A percentile compares a stretch with the other conserved stretches of the same genome.
Conservation (phyloP, 2,888 invertebrate genomes). For the Amiota minor region DNA sequence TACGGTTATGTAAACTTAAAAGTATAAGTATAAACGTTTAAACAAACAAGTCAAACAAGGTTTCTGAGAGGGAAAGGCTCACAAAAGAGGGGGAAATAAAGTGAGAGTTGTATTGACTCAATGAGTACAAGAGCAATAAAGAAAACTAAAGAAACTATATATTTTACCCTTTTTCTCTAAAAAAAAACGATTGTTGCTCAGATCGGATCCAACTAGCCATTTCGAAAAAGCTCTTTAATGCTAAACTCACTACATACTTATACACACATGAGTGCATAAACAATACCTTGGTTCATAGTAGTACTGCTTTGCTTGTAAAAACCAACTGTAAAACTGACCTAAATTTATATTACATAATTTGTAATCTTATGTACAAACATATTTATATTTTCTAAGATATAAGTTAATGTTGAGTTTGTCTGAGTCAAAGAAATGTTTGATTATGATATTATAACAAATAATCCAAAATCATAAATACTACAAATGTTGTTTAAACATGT, state of each 20-base stretch:
- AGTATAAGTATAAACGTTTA: not conserved
- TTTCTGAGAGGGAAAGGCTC: not conserved
- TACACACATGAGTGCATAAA: not conserved
- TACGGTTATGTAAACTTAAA: constrained; percentile 5
- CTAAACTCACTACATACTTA: not conserved
- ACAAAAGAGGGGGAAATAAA: not conserved
- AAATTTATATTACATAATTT: constrained; percentile 62
- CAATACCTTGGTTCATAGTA: not conserved
- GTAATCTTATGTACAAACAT: not conserved
- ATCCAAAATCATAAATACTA: too few relatives aligned
- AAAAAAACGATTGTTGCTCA: too few relatives aligned
- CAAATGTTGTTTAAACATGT: too few relatives aligned
- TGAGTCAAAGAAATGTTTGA: too few relatives aligned
- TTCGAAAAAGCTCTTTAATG: not conserved
- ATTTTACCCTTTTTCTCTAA: not conserved
- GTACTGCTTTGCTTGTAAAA: constrained; percentile 41
- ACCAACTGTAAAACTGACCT: constrained; percentile 62
- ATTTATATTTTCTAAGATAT: too few relatives aligned
- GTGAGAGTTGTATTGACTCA: not conserved
- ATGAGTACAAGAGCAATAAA: not conserved
- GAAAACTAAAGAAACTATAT: not conserved
- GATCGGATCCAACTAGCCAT: too few relatives aligned
- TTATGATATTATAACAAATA: too few relatives aligned
- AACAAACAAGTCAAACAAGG: not conserved
- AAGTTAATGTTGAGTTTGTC: too few relatives aligned